Evolutionary conservation across 2,113 vertebrate genomes (phyloP), one percentile per base, ranked within the genome.

Genomic region (Tauraco erythrolophus): DNA sequence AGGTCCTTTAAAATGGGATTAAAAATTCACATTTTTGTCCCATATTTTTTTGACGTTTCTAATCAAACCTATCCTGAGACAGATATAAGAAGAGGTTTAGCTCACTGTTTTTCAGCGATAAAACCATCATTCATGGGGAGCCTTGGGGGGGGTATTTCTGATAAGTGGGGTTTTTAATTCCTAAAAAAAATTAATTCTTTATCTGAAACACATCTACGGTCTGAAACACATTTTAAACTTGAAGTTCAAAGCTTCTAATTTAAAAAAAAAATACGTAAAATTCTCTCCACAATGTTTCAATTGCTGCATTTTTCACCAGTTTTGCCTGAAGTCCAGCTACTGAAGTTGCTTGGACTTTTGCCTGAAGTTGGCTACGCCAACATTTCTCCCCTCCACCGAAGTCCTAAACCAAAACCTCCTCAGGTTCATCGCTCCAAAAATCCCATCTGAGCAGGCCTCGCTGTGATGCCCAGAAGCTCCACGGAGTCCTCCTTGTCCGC

Each of bases 1-100:
- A 94, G 83, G 83, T 10, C 85, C 69, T 75, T 92, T 60, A 84
- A 93, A 92, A 95, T 25, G 77, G 94, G 88, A 94, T 97, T 96
- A 95, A 86, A 94, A 87, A 86, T 66, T 64, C 46, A 89, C 80
- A 21, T 94, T 91, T 97, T 68, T 15, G 33, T 24, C 84, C 60
- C 2, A 0, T 81, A 11, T 88, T 75, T 92, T 95, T 74, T 70
- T 77, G 57, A 56, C 8, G 0, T 64, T 88, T 84, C 83, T 75
- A 92, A 89, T 91, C 89, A 97, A 97, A 97, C 72, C 65, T 84
- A 41, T n/a, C 86, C 86, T 19, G 33, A 64, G 77, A 68, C 31
- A 58, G 71, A 43, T 23, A 51, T 3, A 37, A 54, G 74, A 80
- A 50, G 0, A 1, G 39, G 74, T 18, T 88, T 65, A 53, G 22